Conservation (phyloP, 2,888 invertebrate genomes). For the Caenorhabditis japonica region DNA sequence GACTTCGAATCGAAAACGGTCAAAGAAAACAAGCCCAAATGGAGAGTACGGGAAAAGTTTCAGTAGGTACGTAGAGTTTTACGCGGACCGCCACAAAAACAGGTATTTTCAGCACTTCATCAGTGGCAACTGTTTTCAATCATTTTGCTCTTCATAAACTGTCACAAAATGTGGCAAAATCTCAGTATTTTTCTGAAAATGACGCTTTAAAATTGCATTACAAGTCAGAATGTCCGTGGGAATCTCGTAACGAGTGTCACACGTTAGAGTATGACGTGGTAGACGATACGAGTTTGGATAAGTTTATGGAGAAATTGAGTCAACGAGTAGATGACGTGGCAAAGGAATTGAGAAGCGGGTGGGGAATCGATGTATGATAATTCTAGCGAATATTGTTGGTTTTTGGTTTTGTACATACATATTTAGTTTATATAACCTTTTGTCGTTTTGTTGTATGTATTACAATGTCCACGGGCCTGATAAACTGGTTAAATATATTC, state of each 20-base stretch:
- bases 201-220: constrained; percentile 94
- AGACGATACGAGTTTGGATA: constrained; percentile 65
- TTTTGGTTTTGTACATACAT: too few relatives aligned
- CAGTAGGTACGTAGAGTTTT: constrained; percentile 78
- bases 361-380: too few relatives aligned
- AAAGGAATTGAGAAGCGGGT: too few relatives aligned
- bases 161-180: constrained; percentile 75
- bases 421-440: too few relatives aligned
- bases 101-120: constrained; percentile 78
- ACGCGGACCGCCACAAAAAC: too few relatives aligned
- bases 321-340: constrained; percentile 31
- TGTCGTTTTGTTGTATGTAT: too few relatives aligned
- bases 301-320: constrained; percentile 31
- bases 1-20: constrained; percentile 79
- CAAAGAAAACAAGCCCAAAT: constrained; percentile 81
- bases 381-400: too few relatives aligned
- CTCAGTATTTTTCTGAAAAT: constrained; percentile 17
- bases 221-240: constrained; percentile 82
- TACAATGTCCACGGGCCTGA: too few relatives aligned
- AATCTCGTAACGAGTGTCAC: constrained; percentile 69
- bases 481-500: too few relatives aligned
- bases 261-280: constrained; percentile 59
- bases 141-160: constrained; percentile 84
- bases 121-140: constrained; percentile 84
- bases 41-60: constrained; percentile 85